Conservation (phyloP, 37 sponge, comb jelly and placozoan species). For the Mnemiopsis leidyi region DNA sequence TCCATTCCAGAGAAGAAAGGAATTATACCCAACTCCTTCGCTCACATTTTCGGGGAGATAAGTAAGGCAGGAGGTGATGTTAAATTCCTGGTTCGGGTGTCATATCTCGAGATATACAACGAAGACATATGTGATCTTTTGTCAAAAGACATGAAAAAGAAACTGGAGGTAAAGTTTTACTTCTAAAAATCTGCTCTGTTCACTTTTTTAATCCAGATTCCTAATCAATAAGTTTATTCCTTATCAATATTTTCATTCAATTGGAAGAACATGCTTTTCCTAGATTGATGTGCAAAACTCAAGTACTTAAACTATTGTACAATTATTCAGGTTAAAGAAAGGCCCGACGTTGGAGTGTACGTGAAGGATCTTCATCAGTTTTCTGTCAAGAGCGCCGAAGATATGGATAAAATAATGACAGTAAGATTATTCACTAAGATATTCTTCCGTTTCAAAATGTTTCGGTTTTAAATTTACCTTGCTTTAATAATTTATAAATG, state of each 20-base stretch:
- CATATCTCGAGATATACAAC: conserved; percentile 97
- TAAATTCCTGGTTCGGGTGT: conserved; percentile 88
- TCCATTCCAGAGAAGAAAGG: conserved; percentile 79
- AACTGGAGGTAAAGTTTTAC: conserved; percentile 81
- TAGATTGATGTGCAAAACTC: too few species aligned
- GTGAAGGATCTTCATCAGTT: conserved; percentile 87
- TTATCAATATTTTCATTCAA: too few species aligned
- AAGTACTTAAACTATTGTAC: too few species aligned
- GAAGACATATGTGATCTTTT: conserved; percentile 94
- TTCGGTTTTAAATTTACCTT: neutral
- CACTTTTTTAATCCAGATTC: too few species aligned
- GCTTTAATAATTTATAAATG: neutral
- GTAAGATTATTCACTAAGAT: conserved; percentile 76
- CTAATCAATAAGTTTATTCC: too few species aligned
- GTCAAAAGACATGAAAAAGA: conserved; percentile 70
- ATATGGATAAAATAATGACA: conserved; percentile 92
- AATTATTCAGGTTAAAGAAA: conserved; percentile 78
- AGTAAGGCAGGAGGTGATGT: conserved; percentile 79
- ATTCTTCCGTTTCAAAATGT: too few species aligned
- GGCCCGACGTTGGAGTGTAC: conserved; percentile 93
- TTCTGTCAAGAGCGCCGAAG: conserved; percentile 86
- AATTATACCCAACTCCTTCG: conserved; percentile 98
- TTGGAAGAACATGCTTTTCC: too few species aligned
- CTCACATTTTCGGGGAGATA: conserved; percentile 83
- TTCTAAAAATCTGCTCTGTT: too few species aligned